A percentile compares a stretch with the other conserved stretches of the same genome.
Evolutionary conservation across 2,113 vertebrate genomes (phyloP).

Genomic region (Herpailurus yagouaroundi): DNA sequence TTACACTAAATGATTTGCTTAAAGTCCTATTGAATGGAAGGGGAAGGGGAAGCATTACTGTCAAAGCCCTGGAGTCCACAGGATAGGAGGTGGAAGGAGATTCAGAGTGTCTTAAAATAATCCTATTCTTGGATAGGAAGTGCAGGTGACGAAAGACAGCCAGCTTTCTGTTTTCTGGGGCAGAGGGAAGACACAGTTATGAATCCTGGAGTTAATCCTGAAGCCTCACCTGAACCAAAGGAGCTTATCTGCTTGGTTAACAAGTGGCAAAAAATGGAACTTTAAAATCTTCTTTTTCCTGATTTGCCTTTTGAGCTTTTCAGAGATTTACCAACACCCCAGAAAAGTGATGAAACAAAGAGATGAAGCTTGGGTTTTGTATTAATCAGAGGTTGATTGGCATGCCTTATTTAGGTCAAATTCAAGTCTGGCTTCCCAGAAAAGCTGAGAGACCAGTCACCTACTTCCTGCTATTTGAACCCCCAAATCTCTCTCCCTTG

Average conservation of each 20-base stretch:
- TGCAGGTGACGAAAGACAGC: neutral
- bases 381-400: neutral
- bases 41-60: neutral
- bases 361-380: neutral
- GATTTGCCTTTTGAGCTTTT: neutral
- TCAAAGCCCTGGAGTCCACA: neutral
- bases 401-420: neutral
- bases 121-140: neutral
- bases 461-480: neutral
- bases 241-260: conserved; percentile 38
- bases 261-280: neutral
- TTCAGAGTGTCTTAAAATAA: neutral
- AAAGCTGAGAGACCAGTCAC: neutral
- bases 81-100: neutral
- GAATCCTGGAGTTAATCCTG: conserved; percentile 18
- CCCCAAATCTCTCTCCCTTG: neutral
- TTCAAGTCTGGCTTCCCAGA: neutral
- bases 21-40: neutral
- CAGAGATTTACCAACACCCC: neutral
- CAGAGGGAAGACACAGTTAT: neutral
- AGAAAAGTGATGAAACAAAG: neutral
- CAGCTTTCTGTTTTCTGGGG: conserved; percentile 21
- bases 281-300: conserved; percentile 8
- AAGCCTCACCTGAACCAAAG: conserved; percentile 35
- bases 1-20: neutral